phyloP scores from a whole-genome alignment of 35 echinoderm and acorn worm genomes.

The Eucidaris tribuloides region DNA sequence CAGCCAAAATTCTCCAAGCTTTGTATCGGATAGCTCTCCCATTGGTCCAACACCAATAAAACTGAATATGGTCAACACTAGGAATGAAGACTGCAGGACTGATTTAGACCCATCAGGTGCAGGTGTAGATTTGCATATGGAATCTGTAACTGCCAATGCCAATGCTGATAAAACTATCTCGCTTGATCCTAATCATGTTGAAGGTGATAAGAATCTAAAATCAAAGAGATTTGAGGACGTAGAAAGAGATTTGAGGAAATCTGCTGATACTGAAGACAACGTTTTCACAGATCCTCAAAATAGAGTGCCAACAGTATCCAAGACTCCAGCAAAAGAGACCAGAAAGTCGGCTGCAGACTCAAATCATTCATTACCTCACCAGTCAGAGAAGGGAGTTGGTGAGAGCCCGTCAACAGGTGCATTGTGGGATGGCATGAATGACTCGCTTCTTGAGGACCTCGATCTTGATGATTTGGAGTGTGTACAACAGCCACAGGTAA shows the following conservation, averaged over 20 bases:
- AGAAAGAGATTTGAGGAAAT: background rate
- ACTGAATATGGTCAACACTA: no score
- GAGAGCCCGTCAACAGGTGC: slow-evolving; percentile 34
- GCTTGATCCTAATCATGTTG: no score
- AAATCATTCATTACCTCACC: background rate
- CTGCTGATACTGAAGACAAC: background rate
- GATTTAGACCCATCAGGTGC: no score
- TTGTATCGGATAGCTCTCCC: no score
- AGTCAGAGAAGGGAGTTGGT: background rate
- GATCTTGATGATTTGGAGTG: background rate
- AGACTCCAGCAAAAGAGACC: background rate
- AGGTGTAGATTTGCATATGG: no score
- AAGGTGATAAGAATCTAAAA: no score
- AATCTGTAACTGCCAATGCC: no score
- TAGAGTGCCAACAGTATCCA: background rate
- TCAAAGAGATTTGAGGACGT: background rate
- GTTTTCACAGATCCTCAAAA: background rate
- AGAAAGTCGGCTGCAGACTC: background rate
- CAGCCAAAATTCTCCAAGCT: no score
- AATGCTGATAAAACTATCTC: no score
- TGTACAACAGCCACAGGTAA: background rate
- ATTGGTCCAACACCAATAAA: no score
- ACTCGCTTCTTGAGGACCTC: slow-evolving; percentile 39
- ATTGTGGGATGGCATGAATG: slow-evolving; percentile 35
- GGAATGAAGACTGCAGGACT: no score